Base-by-base conservation (phyloP, 2,113 vertebrate genomes). In the Halichoeres trimaculatus region DNA sequence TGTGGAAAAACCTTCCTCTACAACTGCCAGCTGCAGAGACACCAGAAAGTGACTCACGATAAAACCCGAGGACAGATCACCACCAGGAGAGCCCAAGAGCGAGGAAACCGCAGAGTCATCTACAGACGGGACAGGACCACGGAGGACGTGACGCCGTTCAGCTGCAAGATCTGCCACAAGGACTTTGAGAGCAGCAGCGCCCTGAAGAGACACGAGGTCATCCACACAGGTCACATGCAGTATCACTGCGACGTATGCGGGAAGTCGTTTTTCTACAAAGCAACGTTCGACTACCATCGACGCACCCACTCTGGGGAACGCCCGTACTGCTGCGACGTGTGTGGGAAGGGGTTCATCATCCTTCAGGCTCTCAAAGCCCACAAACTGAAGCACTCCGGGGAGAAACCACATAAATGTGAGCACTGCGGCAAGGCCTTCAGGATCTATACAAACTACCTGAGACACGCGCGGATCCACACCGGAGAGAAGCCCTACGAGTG, bases 1-100 rank as follows among this genome's bases (percentile, higher is more conserved):
- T 94, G 92, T 0, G 92, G 93, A 0, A 93, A 91, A 65, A 92
- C 92, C 0, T 94, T 93, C 24, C 89, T 93, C 1, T 94, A 92
- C 76, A 93, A 93, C 80, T 92, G 85, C 51, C 88, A 90, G 65
- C 84, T 94, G 12, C 86, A 84, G 86, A 91, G 87, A 26, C 93
- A 94, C 72, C 88, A 88, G 80, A 82, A 41, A 3, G 56, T 55
- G 0, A 48, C 54, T 34, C 64, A 79, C 5, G 77, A 75, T 0
- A 76, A 81, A 0, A 56, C 35, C 5, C 24, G 64, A 1, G 70
- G 75, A 16, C 59, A 38, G 36, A 67, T 41, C 5, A 2, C 38
- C 9, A 63, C 59, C 22, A 53, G 69, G 5, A 70, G 65, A 3
- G 26, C 3, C 1, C 10, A 11, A 30, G 71, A 56, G 43, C 63